Evolutionary conservation across 2,113 vertebrate species (phyloP).

Genomic region (Sebastes schlegelii): DNA sequence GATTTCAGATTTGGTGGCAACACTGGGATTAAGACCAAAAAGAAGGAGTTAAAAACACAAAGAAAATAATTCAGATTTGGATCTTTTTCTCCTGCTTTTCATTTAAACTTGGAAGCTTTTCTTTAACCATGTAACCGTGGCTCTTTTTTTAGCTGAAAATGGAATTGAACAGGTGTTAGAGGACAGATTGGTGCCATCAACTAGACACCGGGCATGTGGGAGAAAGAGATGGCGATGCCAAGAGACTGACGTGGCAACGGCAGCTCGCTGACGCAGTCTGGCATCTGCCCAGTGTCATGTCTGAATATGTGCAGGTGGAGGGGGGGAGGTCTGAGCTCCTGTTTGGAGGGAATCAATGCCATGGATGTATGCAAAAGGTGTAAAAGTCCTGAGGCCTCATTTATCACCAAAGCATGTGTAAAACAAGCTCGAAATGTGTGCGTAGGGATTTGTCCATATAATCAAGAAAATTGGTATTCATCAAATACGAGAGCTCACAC

Average conservation of each 20-base stretch:
- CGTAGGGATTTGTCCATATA: not conserved
- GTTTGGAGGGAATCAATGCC: not conserved
- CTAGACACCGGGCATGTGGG: conserved; percentile 43
- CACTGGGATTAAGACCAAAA: conserved; percentile 3
- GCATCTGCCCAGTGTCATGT: conserved; percentile 24
- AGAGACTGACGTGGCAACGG: conserved; percentile 31
- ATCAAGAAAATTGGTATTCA: not conserved
- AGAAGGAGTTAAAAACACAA: conserved; percentile 6
- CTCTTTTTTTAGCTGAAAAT: not conserved
- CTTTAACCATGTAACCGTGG: not conserved
- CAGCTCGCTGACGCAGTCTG: conserved; percentile 40
- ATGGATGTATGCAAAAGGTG: too few species aligned
- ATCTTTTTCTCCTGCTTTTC: not conserved
- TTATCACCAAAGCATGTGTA: not conserved
- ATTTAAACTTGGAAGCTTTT: not conserved
- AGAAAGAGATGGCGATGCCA: conserved; percentile 34
- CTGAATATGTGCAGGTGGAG: conserved; percentile 20
- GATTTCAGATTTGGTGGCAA: conserved; percentile 25
- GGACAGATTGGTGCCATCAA: conserved; percentile 47
- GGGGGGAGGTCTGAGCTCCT: conserved; percentile 7
- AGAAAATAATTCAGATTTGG: not conserved
- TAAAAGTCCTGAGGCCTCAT: not conserved
- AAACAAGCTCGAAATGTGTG: not conserved
- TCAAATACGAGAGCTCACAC: not conserved
- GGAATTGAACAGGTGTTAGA: not conserved